Conservation (phyloP, 2,888 invertebrate species). For the Stramonita haemastoma region DNA sequence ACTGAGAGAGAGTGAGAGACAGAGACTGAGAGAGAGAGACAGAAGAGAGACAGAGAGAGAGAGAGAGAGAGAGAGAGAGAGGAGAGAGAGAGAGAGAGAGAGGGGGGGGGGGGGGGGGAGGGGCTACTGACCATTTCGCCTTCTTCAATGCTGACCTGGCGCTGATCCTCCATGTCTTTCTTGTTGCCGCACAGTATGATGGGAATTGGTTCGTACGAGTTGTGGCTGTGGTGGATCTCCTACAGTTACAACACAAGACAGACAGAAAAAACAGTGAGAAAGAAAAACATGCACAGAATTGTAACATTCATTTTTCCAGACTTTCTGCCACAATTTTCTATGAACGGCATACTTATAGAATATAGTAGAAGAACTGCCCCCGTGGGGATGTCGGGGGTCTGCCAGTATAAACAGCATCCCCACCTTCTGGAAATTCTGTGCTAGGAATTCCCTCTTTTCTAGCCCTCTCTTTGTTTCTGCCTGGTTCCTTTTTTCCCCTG, state of each 20-base stretch:
- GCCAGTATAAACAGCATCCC: too few relatives aligned
- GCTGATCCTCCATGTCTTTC: conserved; percentile 59
- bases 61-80: not conserved
- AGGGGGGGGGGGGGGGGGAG: too few relatives aligned
- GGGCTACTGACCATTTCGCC: conserved; percentile 58
- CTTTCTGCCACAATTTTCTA: not conserved
- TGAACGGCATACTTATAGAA: too few relatives aligned
- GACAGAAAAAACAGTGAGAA: not conserved
- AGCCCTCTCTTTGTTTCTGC: too few relatives aligned
- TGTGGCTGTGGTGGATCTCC: conserved; percentile 59
- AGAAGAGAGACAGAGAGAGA: not conserved
- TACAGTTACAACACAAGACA: conserved; percentile 28
- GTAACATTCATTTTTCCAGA: not conserved
- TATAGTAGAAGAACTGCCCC: too few relatives aligned
- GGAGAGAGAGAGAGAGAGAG: not conserved
- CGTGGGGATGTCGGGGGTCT: too few relatives aligned
- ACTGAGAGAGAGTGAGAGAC: not conserved
- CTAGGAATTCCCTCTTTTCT: too few relatives aligned
- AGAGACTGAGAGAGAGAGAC: not conserved
- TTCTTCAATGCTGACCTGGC: conserved; percentile 58
- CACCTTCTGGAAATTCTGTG: too few relatives aligned
- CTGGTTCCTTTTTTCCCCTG: too few relatives aligned
- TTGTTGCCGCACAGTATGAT: conserved; percentile 73
- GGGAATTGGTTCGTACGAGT: conserved; percentile 69
- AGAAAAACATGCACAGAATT: not conserved